Conservation (phyloP, 2,113 vertebrate genomes). For the Ailurus styani region DNA sequence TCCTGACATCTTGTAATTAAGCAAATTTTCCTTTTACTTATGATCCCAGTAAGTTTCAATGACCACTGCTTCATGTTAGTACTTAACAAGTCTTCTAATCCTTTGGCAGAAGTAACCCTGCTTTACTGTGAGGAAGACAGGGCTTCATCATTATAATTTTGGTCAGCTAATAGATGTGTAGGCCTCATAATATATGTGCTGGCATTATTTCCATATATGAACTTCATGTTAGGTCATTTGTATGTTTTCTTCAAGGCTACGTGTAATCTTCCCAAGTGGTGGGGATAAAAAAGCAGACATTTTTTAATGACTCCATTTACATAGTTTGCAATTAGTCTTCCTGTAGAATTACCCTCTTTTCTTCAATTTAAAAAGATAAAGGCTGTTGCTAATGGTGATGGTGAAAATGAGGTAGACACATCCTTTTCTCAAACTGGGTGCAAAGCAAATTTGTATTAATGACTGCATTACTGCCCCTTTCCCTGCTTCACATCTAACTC, state of each 20-base stretch:
- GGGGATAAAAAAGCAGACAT: not conserved
- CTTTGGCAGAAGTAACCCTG: not conserved
- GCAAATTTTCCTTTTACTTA: slow-evolving; percentile 15
- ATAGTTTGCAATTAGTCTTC: slow-evolving; percentile 13
- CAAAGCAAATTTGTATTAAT: slow-evolving; percentile 49
- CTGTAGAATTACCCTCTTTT: not conserved
- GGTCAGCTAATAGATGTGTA: slow-evolving; percentile 1
- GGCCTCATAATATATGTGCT: not conserved
- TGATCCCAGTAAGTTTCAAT: slow-evolving; percentile 30
- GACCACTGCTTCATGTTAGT: not conserved
- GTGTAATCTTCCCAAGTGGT: slow-evolving; percentile 44
- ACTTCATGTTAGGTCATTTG: slow-evolving; percentile 8
- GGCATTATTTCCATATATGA: slow-evolving; percentile 42
- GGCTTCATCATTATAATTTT: not conserved
- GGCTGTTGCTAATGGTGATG: not conserved
- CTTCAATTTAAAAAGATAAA: slow-evolving; percentile 41
- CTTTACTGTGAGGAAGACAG: not conserved
- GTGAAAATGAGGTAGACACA: not conserved
- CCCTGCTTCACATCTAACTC: not conserved
- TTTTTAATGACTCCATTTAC: slow-evolving; percentile 28
- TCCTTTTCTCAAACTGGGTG: not conserved
- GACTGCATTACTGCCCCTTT: not conserved
- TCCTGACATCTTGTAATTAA: slow-evolving; percentile 47
- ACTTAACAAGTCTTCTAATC: not conserved
- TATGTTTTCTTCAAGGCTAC: slow-evolving; percentile 48